Evolutionary conservation across 2,888 invertebrate genomes (phyloP), one percentile per base, ranked within the genome.

Genomic region (Drosophila atripex): DNA sequence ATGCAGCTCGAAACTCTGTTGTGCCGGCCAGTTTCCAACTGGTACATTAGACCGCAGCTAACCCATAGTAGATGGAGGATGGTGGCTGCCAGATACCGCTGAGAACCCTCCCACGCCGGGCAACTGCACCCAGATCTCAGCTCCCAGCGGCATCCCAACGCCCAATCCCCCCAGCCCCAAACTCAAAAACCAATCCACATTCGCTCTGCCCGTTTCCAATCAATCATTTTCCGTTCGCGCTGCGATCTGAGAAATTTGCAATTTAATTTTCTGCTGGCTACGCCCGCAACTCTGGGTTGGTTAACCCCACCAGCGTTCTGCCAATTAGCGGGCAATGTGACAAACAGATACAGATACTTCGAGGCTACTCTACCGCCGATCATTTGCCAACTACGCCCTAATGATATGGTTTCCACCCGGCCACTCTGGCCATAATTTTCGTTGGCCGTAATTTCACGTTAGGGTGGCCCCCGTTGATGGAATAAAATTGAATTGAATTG

Each of bases 391-490:
- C 45, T 65, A 74, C 88, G 73, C 69, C 77, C 66, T 86, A 84
- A 84, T 84, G 58, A 79, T 59, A 86, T 73, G 80, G 73, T 88
- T 47, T 63, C 69, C 53, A 25, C 38, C 51, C 47, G 35, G 14
- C 4, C n/a, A 50, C 32, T 60, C 38, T 47, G 57, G 55, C 49
- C 73, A 71, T 79, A 80, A 85, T 86, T 85, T 85, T 78, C 56
- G 28, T 28, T 28, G 28, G 28, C 28, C 28, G 57, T 86, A 85
- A 88, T 85, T 75, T 68, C 68, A 80, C 73, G 75, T 87, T 83
- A 77, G 87, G 78, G 85, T 75, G 85, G 75, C 71, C 73, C 58
- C 76, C 61, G 84, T 86, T 85, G 84, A 88, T 58, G 57, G 52
- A 58, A 53, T 30, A 28, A 52, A 69, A 69, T 84, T 83, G 88